Base-by-base conservation (phyloP, 2,113 vertebrate genomes). In the Esox niger region DNA sequence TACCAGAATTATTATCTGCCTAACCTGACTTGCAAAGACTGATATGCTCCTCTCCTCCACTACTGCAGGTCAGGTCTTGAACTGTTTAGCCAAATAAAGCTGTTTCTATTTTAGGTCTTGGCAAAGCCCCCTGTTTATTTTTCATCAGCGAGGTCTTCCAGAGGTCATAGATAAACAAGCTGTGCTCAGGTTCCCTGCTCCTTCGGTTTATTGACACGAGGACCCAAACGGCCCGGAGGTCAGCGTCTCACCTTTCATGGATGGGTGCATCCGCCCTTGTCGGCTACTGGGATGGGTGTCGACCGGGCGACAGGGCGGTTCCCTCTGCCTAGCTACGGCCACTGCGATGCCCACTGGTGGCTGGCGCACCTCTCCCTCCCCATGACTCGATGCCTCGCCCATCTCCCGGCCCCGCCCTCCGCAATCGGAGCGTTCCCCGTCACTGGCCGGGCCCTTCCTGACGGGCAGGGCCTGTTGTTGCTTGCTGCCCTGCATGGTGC, bases 271-370 rank as follows among this genome's bases (percentile, higher is more conserved):
- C 71, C 95, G 88, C 65, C 91, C 91, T 62, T 95, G 96, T 8
- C 94, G 85, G 74, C 88, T 90, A 1, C 85, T 79, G 2, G 83
- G 54, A 20, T 90, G 71, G 15, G 88, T 89, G 62, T 91, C 89
- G 0, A 85, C 77, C 0, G 92, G 92, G 11, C 94, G 92, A 68
- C 92, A 93, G 6, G 88, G 81, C 0, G 94, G 93, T 65, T 98
- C 95, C 81, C 95, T 94, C 83, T 98, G 96, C 75, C 96, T 88
- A 0, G 96, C 95, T 71, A 98, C 91, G 0, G 96, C 96, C 75
- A 98, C 95, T 0, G 97, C 96, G 1, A 98, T 98, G 65, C 96
- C 96, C 26, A 98, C 95, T 0, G 97, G 97, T 0, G 96, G 97
- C 86, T 98, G 96, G 23, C 97, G 91, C 73, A 96, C 96, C 84